These are phyloP conservation scores for Bembecia ichneumoniformis DNA, from an alignment of 2,888 invertebrate species.

Conservation along the genomic window DNA sequence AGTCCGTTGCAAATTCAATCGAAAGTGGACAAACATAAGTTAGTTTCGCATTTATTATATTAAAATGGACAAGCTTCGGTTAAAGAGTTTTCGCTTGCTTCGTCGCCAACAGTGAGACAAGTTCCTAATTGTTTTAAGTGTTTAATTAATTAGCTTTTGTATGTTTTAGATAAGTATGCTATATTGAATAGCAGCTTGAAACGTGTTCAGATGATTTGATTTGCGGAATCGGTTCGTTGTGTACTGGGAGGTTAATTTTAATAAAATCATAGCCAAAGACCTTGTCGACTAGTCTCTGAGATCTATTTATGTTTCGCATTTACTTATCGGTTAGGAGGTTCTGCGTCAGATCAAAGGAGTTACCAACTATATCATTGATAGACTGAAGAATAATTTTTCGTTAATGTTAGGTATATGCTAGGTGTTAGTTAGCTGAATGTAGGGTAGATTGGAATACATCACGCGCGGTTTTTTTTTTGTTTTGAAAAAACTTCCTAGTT, in stretches of 20 bases:
- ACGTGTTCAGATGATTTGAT: neutral
- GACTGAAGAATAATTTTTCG: slow-evolving; percentile 30
- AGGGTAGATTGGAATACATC: slow-evolving; percentile 10
- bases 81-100: too few species aligned
- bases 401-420: slow-evolving; percentile 17
- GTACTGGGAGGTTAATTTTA: neutral
- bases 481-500: too few species aligned
- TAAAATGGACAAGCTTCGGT: too few species aligned
- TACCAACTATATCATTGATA: slow-evolving; percentile 50
- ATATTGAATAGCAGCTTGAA: neutral
- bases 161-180: neutral
- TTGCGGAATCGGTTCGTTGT: neutral
- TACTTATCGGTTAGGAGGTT: slow-evolving; percentile 12
- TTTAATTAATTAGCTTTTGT: neutral
- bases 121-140: too few species aligned
- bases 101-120: too few species aligned
- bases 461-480: too few species aligned
- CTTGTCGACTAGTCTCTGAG: slow-evolving; percentile 54
- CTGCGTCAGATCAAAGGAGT: slow-evolving; percentile 32
- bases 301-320: slow-evolving; percentile 51
- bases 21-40: too few species aligned
- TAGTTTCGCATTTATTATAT: too few species aligned
- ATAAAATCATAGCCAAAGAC: slow-evolving; percentile 58
- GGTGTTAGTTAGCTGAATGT: slow-evolving; percentile 17
- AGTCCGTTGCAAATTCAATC: too few species aligned